These are phyloP conservation scores for Cryptocheilus praepositus DNA, from an alignment of 2,888 invertebrate genomes.

Conservation along the genomic window DNA sequence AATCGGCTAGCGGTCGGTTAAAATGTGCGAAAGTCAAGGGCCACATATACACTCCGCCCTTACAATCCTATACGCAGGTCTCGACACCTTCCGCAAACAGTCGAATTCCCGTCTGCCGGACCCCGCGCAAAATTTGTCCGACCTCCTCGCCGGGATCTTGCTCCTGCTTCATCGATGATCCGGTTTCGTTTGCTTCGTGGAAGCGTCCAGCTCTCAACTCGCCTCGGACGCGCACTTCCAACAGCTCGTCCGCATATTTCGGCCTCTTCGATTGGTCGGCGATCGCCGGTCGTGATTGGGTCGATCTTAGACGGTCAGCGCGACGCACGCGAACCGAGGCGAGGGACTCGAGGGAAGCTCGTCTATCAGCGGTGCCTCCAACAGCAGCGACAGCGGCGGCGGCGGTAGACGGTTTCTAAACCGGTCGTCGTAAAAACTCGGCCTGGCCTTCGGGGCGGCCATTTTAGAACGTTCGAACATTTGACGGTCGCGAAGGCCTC, in stretches of 20 bases:
- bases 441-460: slow-evolving; percentile 71
- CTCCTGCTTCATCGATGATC: too few species aligned
- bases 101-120: too few species aligned
- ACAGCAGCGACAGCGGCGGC: background rate
- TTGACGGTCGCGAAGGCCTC: slow-evolving; percentile 68
- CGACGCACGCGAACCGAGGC: slow-evolving; percentile 3
- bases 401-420: slow-evolving; percentile 64
- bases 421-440: slow-evolving; percentile 71
- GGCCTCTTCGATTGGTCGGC: slow-evolving; percentile 41
- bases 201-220: slow-evolving; percentile 15
- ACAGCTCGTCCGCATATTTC: slow-evolving; percentile 17
- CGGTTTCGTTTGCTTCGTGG: background rate
- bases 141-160: too few species aligned
- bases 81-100: too few species aligned
- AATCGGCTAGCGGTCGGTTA: too few species aligned
- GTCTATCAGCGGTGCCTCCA: too few species aligned
- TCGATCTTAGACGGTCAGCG: slow-evolving; percentile 23
- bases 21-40: too few species aligned
- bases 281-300: slow-evolving; percentile 57
- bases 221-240: slow-evolving; percentile 21
- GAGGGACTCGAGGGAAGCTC: background rate
- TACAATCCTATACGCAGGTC: too few species aligned
- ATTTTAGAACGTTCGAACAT: slow-evolving; percentile 73
- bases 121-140: too few species aligned
- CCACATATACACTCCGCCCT: too few species aligned